These are phyloP conservation scores for Eucidaris tribuloides DNA, from an alignment of 35 echinoderm and acorn worm genomes.

Conservation along the genomic window DNA sequence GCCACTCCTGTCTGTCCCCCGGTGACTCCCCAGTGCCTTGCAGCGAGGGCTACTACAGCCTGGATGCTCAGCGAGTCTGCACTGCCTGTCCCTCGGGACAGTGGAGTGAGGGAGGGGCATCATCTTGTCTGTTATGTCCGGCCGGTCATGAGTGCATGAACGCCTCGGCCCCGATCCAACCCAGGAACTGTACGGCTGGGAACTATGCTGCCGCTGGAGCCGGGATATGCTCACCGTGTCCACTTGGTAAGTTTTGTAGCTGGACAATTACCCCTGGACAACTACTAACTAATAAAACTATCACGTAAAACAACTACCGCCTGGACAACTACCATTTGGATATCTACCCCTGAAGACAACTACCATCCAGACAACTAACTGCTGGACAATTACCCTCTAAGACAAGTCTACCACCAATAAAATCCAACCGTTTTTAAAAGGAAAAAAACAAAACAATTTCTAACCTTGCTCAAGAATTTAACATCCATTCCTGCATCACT, in stretches of 20 bases:
- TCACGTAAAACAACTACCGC: no score
- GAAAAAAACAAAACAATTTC: no score
- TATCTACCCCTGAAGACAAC: no score
- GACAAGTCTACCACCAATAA: no score
- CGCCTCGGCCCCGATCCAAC: constrained; percentile 39
- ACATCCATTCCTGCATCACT: no score
- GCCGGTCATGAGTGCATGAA: constrained; percentile 82
- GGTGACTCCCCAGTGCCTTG: constrained; percentile 57
- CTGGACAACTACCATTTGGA: no score
- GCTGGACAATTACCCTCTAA: no score
- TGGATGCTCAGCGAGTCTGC: constrained; percentile 81
- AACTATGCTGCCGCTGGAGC: constrained; percentile 62
- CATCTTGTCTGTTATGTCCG: constrained; percentile 66
- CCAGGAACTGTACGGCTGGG: constrained; percentile 67
- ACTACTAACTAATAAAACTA: no score
- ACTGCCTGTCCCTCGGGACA: constrained; percentile 55
- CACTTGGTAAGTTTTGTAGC: constrained; percentile 79
- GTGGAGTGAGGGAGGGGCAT: constrained; percentile 60
- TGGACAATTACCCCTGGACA: no score
- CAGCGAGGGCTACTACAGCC: constrained; percentile 80
- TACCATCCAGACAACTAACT: no score
- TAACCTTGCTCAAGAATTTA: no score
- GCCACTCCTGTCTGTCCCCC: constrained; percentile 56
- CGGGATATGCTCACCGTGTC: constrained; percentile 73
- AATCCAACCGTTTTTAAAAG: no score